Conservation (phyloP, 1,140 invertebrate genomes). For the Drosophila arizonae region DNA sequence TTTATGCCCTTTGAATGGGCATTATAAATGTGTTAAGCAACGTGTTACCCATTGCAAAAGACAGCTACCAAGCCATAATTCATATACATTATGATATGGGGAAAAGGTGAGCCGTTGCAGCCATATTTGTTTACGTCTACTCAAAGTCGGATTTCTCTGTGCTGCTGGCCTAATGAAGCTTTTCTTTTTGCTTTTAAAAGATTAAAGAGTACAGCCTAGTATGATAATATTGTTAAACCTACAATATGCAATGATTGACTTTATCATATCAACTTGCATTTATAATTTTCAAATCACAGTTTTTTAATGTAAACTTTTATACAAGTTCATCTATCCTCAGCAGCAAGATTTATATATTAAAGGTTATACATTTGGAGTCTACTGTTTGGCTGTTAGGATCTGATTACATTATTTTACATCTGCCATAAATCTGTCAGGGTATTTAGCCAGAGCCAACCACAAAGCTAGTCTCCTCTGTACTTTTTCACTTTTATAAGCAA, state of each 20-base stretch:
- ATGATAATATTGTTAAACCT: too few relatives aligned
- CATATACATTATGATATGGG: neutral
- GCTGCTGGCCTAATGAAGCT: neutral
- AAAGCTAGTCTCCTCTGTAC: neutral
- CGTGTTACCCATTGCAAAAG: neutral
- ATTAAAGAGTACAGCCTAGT: too few relatives aligned
- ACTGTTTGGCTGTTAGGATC: neutral
- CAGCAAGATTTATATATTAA: neutral
- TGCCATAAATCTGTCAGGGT: conserved; percentile 7
- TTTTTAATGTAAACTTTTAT: too few relatives aligned
- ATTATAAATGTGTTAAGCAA: neutral
- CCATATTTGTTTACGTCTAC: neutral
- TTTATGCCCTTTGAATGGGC: conserved; percentile 7
- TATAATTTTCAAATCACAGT: too few relatives aligned
- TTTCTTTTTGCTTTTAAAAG: too few relatives aligned
- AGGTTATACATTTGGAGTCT: neutral
- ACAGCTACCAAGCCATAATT: neutral
- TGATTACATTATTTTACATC: neutral
- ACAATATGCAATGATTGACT: too few relatives aligned
- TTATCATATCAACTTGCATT: too few relatives aligned
- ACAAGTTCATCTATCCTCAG: too few relatives aligned
- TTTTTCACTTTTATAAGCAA: conserved; percentile 9
- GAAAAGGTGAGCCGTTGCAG: neutral
- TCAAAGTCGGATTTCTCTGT: neutral
- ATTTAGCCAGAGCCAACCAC: neutral